Evolutionary conservation across 2,888 invertebrate species (phyloP).

Genomic region (Melanophora roralis): DNA sequence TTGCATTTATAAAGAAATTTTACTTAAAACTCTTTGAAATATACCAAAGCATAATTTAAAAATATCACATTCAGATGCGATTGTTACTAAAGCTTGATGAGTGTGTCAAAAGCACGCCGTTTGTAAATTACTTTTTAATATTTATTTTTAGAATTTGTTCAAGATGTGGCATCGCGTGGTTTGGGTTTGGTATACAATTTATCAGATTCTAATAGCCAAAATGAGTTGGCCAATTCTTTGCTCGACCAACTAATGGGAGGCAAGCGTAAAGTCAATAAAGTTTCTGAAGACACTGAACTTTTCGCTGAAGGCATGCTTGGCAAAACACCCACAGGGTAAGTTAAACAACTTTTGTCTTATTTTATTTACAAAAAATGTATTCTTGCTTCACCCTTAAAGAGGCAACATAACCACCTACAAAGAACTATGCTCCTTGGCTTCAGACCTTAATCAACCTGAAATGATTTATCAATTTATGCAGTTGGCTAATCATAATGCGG

Average conservation of each 20-base stretch:
- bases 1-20: too few relatives aligned
- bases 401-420: conserved; percentile 95
- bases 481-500: conserved; percentile 94
- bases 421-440: conserved; percentile 94
- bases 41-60: too few relatives aligned
- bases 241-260: conserved; percentile 91
- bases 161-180: conserved; percentile 95
- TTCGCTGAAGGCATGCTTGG: conserved; percentile 93
- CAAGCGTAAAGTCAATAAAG: conserved; percentile 84
- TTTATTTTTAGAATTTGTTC: conserved; percentile 86
- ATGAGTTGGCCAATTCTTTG: conserved; percentile 85
- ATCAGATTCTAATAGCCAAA: conserved; percentile 84
- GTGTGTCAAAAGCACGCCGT: too few relatives aligned
- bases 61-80: too few relatives aligned
- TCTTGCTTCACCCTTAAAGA: conserved; percentile 77
- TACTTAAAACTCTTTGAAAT: too few relatives aligned
- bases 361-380: neutral
- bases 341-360: neutral
- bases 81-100: too few relatives aligned
- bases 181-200: conserved; percentile 91
- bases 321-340: conserved; percentile 89
- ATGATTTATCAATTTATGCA: conserved; percentile 97
- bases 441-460: conserved; percentile 96
- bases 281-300: conserved; percentile 88
- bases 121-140: neutral